Evolutionary conservation across 2,113 vertebrate genomes (phyloP).

Genomic region (Hippocampus comes): DNA sequence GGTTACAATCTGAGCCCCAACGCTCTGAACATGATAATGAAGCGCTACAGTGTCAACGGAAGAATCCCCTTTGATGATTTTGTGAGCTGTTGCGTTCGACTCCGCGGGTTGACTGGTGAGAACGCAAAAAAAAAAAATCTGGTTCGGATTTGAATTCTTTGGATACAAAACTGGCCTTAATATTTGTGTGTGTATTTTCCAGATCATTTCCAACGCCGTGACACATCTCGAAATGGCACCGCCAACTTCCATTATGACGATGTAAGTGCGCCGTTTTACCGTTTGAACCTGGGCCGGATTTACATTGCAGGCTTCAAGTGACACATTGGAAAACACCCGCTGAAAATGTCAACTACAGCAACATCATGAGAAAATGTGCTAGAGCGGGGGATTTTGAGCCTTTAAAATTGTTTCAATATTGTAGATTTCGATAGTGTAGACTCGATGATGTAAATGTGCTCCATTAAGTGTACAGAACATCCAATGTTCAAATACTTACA

Average conservation of each 20-base stretch:
- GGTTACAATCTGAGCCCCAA: conserved; percentile 84
- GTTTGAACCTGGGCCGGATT: no score
- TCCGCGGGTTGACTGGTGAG: conserved; percentile 87
- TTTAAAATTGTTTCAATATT: no score
- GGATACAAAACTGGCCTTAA: neutral
- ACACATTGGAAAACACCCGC: no score
- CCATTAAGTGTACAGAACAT: no score
- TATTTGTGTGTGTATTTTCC: conserved; percentile 4
- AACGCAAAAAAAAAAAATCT: neutral
- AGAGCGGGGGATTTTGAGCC: no score
- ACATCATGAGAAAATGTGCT: no score
- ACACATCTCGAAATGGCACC: conserved; percentile 76
- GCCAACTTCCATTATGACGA: conserved; percentile 92
- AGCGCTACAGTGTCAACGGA: conserved; percentile 78
- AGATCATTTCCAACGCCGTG: conserved; percentile 88
- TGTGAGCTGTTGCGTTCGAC: conserved; percentile 84
- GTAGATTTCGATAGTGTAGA: no score
- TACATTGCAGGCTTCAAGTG: no score
- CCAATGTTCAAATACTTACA: no score
- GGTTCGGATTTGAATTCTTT: neutral
- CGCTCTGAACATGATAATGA: conserved; percentile 80
- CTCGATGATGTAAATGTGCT: no score
- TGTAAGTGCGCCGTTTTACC: conserved; percentile 71
- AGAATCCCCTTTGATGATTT: conserved; percentile 92
- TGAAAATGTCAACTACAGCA: no score